Evolutionary conservation across 1,140 invertebrate genomes (phyloP), one percentile per base, ranked within the genome.

Genomic region (Zaprionus tsacasi): DNA sequence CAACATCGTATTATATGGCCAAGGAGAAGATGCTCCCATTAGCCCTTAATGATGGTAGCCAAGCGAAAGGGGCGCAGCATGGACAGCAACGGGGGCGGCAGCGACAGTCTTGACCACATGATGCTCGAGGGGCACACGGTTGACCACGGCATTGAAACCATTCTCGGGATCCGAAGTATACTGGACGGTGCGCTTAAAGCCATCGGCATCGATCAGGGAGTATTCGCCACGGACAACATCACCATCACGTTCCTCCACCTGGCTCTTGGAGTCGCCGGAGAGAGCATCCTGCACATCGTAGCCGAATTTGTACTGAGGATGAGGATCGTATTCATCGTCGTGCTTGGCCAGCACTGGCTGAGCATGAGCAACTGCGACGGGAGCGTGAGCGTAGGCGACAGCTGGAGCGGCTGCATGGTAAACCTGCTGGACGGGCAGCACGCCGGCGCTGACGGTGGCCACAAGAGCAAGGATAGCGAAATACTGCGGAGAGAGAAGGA

Each of bases 181-280:
- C 59, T 93, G 89, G 0, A 93, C 93, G 21, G 79, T 86, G 40
- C 93, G 79, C 70, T 85, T 85, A 65, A 59, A 91, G 36, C 93
- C 93, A 72, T 91, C 88, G 38, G 88, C 65, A 76, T 93, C 93
- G 43, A 91, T 72, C 70, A 91, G 76, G n/a, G 93, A 80, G 90
- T 87, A 81, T 70, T 82, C 77, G 48, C 80, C 91, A 80, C 76
- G 92, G 33, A 95, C 94, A 8, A 93, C 92, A 72, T 95, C 94
- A 7, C 94, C 94, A 50, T 94, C 93, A 38, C 94, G 92, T 67
- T 92, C 93, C 92, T 95, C 94, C 70, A 94, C 93, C 82, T 94
- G 94, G 60, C 92, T 93, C 93, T 95, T 95, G 69, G 93, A 92
- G 79, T 95, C 94, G 3, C 95, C 94, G 69, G 93, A 95, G 76